A percentile compares a stretch with the other conserved stretches of the same genome.
phyloP scores from a whole-genome alignment of 1,140 invertebrate species.

The Nebria ingens region DNA sequence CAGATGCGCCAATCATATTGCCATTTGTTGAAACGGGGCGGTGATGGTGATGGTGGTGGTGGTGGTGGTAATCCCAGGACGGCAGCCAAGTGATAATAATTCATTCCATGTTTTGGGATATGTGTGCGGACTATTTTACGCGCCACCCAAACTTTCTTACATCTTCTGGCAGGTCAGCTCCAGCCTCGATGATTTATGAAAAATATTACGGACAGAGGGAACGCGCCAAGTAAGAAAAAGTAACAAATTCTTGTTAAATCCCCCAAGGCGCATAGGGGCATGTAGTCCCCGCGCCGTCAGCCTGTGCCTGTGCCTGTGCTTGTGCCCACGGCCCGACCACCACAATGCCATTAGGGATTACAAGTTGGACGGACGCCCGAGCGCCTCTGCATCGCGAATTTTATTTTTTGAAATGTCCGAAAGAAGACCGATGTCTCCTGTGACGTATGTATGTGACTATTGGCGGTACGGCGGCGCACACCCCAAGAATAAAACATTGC shows the following conservation, averaged over 20 bases:
- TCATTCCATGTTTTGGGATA: slow-evolving; percentile 23
- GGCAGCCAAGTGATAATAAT: slow-evolving; percentile 21
- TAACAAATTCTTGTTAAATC: slow-evolving; percentile 22
- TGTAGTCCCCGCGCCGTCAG: background rate
- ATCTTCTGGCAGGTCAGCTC: slow-evolving; percentile 26
- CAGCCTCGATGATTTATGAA: slow-evolving; percentile 30
- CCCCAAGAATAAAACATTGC: slow-evolving; percentile 22
- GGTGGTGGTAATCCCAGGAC: background rate
- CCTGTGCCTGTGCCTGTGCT: background rate
- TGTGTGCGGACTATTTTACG: slow-evolving; percentile 17
- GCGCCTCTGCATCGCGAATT: background rate
- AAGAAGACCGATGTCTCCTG: slow-evolving; percentile 19
- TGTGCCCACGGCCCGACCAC: background rate
- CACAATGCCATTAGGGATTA: background rate
- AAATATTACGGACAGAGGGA: slow-evolving; percentile 22
- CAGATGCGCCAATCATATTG: background rate
- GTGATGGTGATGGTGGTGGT: too few relatives aligned
- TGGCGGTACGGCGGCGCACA: slow-evolving; percentile 16
- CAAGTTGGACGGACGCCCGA: slow-evolving; percentile 3
- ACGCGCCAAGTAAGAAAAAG: slow-evolving; percentile 3
- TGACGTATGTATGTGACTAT: slow-evolving; percentile 20
- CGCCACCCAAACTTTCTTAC: slow-evolving; percentile 20
- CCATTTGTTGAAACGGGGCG: background rate
- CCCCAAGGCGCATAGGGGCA: slow-evolving; percentile 11
- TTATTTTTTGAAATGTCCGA: slow-evolving; percentile 8